Base-by-base conservation (phyloP, 2,888 invertebrate species). In the Athripsodes cinereus region DNA sequence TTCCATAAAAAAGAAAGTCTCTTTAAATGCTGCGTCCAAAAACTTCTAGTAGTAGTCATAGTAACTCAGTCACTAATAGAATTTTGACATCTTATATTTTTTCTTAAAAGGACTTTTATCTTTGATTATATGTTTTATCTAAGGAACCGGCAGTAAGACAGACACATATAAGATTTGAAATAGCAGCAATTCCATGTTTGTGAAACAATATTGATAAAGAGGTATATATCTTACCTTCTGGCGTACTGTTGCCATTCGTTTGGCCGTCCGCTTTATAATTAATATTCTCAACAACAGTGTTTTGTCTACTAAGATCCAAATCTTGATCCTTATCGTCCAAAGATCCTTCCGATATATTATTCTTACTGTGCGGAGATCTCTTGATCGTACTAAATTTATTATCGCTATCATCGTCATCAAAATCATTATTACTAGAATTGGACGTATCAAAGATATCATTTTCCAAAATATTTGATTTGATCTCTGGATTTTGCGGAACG, bases 381-480 rank as follows among this genome's bases (percentile, higher is more conserved):
- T 87, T 87, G 47, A 87, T 87, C 18, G 87, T 87, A 48, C 86
- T 86, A 69, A 83, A 87, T 69, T 86, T 86, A 69, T 86, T 86
- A 58, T 83, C 81, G 55, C 83, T 82, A 55, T 86, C 86, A 34
- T 84, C 81, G 49, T 82, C 79, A 21, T 82, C 83, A 21, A 81
- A 76, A 49, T 83, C 82, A 31, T 78, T 76, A 0, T 78, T 77
- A 65, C 78, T 78, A 6, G 63, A 63, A 2, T 61, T 62, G 0
- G 79, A 77, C 0, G 78, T 72, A 21, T 79, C 79, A 55, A 78
- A 78, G 73, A 77, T 78, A 53, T 79, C 78, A 47, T 79, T 78
- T 21, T 78, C 78, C 53, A 78, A 70, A 67, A 79, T 78, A 49
- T 79, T 79, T 71, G 78, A 78, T 60, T 77, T 78, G 2, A 79